Percentiles rank a stretch among this genome's conserved stretches.
phyloP scores from a whole-genome alignment of 2,113 vertebrate genomes.

The Albula glossodonta region DNA sequence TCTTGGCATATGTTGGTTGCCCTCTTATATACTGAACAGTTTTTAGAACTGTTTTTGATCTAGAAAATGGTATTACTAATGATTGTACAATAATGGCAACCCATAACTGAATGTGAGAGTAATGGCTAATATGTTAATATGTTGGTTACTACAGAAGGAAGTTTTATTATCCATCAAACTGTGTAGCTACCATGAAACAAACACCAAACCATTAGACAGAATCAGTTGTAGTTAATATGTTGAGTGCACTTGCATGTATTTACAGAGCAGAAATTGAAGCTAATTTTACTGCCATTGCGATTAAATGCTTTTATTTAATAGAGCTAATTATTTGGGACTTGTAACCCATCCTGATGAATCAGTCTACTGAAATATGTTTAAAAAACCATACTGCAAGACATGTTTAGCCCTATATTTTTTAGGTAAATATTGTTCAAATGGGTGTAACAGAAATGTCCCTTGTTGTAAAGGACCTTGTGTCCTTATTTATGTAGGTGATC shows the following conservation, averaged over 20 bases:
- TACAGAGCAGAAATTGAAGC: neutral
- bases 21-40: neutral
- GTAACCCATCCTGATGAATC: conserved; percentile 3
- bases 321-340: neutral
- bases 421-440: conserved; percentile 1
- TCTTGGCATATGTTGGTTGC: neutral
- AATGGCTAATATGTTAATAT: too few species aligned
- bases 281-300: neutral
- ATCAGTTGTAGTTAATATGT: too few species aligned
- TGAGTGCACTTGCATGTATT: neutral
- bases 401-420: conserved; percentile 21
- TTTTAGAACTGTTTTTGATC: neutral
- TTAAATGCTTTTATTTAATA: conserved; percentile 2
- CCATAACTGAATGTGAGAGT: neutral
- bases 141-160: too few species aligned
- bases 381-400: neutral
- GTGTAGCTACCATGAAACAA: too few species aligned
- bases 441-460: neutral
- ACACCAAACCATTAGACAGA: too few species aligned
- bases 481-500: conserved; percentile 8
- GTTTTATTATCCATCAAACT: too few species aligned
- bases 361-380: neutral
- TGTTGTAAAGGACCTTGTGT: conserved; percentile 28
- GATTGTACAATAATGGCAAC: neutral
- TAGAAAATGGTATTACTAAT: neutral